These are phyloP conservation scores for Dryobotodes eremita DNA, from an alignment of 2,888 invertebrate genomes.

Conservation along the genomic window DNA sequence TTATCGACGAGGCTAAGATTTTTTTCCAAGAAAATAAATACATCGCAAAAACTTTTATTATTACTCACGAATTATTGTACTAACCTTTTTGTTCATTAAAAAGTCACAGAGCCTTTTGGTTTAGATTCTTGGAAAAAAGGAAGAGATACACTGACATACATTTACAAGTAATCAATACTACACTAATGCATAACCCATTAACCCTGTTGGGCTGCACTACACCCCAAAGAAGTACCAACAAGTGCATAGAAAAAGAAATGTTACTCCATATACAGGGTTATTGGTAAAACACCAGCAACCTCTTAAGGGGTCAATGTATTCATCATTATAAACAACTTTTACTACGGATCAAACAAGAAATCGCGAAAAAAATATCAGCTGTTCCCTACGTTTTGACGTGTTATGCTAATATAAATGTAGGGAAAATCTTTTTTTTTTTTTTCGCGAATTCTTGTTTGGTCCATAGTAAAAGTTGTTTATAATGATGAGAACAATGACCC, in stretches of 20 bases:
- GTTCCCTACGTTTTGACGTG: too few relatives aligned
- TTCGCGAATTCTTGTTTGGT: too few relatives aligned
- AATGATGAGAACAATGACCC: too few relatives aligned
- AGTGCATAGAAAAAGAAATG: neutral
- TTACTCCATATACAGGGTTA: neutral
- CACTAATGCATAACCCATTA: neutral
- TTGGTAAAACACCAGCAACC: too few relatives aligned
- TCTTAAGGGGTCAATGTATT: too few relatives aligned
- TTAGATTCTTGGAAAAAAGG: slow-evolving; percentile 25
- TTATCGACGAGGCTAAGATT: neutral
- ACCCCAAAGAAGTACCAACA: neutral
- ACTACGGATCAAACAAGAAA: too few relatives aligned
- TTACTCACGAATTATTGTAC: slow-evolving; percentile 9
- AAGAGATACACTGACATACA: neutral
- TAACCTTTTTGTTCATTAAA: neutral
- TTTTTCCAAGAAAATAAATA: slow-evolving; percentile 41
- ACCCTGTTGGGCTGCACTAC: neutral
- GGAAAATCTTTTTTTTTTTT: too few relatives aligned
- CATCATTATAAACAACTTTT: too few relatives aligned
- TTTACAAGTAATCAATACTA: slow-evolving; percentile 2
- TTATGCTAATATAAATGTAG: too few relatives aligned
- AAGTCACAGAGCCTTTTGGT: neutral
- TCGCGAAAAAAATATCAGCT: too few relatives aligned
- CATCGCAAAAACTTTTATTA: neutral
- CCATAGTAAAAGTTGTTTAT: too few relatives aligned